Percentiles rank a stretch among this genome's conserved stretches.
Conservation (phyloP, 2,888 invertebrate genomes). For the Pteria penguin region DNA sequence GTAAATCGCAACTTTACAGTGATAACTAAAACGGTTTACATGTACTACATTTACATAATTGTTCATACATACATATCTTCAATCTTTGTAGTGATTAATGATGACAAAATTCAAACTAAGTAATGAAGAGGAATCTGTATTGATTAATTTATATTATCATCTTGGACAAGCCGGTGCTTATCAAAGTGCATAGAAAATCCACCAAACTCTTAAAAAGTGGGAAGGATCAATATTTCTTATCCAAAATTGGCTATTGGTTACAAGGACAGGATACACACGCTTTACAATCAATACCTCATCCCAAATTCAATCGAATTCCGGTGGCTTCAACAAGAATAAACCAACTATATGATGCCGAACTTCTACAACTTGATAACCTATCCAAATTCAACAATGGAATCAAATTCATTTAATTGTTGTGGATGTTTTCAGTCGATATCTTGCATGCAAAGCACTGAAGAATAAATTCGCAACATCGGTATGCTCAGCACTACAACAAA, state of each 20-base stretch:
- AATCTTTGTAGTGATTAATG: no score
- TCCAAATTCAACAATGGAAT: conserved; percentile 30
- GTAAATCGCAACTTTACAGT: no score
- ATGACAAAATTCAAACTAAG: no score
- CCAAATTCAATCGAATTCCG: conserved; percentile 34
- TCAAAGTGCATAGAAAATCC: neutral
- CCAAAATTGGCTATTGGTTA: neutral
- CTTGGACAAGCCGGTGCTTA: neutral
- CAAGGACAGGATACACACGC: conserved; percentile 21
- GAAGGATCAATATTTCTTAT: no score
- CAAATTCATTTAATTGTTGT: conserved; percentile 25
- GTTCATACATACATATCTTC: no score
- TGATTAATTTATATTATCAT: neutral
- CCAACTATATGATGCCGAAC: conserved; percentile 38
- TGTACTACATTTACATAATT: no score
- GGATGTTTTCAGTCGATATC: conserved; percentile 38
- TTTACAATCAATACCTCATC: conserved; percentile 20
- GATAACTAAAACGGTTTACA: no score
- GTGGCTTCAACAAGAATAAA: conserved; percentile 33
- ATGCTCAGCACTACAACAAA: conserved; percentile 6
- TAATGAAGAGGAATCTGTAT: no score
- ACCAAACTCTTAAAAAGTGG: neutral
- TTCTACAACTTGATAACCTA: conserved; percentile 26
- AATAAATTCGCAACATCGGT: conserved; percentile 26
- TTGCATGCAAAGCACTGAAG: conserved; percentile 28